These are phyloP conservation scores for Diorhabda carinulata DNA, from an alignment of 1,140 invertebrate species.

Conservation along the genomic window DNA sequence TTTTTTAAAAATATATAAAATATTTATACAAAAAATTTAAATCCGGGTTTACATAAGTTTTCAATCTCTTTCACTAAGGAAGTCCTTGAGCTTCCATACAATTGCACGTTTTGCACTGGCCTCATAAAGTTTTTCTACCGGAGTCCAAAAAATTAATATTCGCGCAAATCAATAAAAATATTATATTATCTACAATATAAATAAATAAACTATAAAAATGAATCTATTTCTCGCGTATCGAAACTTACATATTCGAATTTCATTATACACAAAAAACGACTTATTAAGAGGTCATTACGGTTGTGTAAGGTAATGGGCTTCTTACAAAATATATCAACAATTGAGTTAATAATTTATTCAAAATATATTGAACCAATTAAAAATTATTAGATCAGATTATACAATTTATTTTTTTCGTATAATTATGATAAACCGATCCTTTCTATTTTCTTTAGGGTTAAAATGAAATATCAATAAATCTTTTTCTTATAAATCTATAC, in stretches of 20 bases:
- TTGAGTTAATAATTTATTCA: too few relatives aligned
- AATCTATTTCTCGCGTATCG: constrained; percentile 36
- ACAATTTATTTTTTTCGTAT: too few relatives aligned
- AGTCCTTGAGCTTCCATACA: constrained; percentile 24
- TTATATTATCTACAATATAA: constrained; percentile 45
- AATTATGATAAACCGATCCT: too few relatives aligned
- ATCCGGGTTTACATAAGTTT: constrained; percentile 17
- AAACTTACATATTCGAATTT: constrained; percentile 39
- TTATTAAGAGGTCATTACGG: constrained; percentile 45
- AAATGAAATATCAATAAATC: too few relatives aligned
- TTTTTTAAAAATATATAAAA: constrained; percentile 25
- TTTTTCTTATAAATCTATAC: too few relatives aligned
- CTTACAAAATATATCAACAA: constrained; percentile 15
- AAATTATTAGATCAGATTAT: too few relatives aligned
- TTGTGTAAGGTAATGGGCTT: constrained; percentile 34
- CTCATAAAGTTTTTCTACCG: constrained; percentile 33
- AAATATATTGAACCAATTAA: too few relatives aligned
- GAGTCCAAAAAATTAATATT: constrained; percentile 34
- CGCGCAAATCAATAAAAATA: constrained; percentile 31
- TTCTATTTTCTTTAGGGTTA: too few relatives aligned
- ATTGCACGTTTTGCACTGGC: constrained; percentile 47
- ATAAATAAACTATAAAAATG: constrained; percentile 45
- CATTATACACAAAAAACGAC: constrained; percentile 43
- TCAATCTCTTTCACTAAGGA: constrained; percentile 26
- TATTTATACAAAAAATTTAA: constrained; percentile 32